Evolutionary conservation across 2,888 invertebrate genomes (phyloP).

Genomic region (Orthosia cruda): DNA sequence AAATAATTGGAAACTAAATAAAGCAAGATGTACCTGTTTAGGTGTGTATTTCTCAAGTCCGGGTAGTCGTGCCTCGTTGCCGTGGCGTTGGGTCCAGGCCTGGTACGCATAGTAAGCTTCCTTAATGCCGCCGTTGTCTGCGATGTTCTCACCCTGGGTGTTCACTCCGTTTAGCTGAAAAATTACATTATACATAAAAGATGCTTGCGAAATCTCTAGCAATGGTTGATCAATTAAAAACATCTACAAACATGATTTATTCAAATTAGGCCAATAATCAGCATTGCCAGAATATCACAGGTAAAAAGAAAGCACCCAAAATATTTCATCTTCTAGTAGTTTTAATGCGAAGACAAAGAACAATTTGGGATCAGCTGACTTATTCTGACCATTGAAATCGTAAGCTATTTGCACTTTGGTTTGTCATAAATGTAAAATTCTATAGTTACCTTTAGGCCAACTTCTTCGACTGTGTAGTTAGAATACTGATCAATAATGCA

Average conservation of each 20-base stretch:
- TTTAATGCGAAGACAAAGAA: neutral
- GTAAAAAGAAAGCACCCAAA: too few relatives aligned
- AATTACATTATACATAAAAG: neutral
- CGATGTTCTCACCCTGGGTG: constrained; percentile 98
- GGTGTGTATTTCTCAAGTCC: constrained; percentile 94
- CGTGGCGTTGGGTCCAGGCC: constrained; percentile 94
- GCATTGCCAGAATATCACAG: too few relatives aligned
- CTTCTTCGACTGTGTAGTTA: constrained; percentile 96
- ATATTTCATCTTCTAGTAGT: neutral
- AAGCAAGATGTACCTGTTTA: constrained; percentile 88
- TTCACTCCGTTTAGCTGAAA: constrained; percentile 96
- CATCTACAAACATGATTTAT: too few relatives aligned
- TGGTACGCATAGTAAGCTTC: constrained; percentile 97
- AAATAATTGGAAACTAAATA: neutral
- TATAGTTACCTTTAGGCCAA: constrained; percentile 93
- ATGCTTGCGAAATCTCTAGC: too few relatives aligned
- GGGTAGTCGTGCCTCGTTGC: constrained; percentile 93
- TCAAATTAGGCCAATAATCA: too few relatives aligned
- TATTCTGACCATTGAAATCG: neutral
- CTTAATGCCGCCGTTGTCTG: constrained; percentile 98
- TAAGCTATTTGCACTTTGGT: neutral
- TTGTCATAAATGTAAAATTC: constrained; percentile 49
- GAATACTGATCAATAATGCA: constrained; percentile 99
- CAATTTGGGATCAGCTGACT: neutral
- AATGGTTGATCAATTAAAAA: too few relatives aligned